Base-by-base conservation (phyloP, 2,888 invertebrate species). In the Megaustenia siamemsis region DNA sequence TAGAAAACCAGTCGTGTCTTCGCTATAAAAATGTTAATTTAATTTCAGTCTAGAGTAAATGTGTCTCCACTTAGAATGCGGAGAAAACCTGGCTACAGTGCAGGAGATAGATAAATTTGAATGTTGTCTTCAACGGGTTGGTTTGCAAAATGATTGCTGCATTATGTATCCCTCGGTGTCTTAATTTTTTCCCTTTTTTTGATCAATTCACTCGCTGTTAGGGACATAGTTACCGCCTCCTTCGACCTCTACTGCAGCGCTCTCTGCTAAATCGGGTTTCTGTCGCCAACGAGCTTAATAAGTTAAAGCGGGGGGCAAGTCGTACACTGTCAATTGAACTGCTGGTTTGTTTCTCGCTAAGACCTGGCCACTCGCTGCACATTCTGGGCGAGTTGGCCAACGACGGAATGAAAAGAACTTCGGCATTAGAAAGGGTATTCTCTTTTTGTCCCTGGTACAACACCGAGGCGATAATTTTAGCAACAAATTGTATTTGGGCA, bases 271-370 rank as follows among this genome's bases (percentile, higher is more conserved):
- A 45, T 32, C 32, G 73, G 49, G 45, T 32, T 28, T 18, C 49
- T 45, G 73, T 73, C 73, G 49, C 49, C 28, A 49, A 49, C 32
- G 15, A 32, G 45, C 73, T 5, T 35, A n/a, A n/a, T n/a, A n/a
- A n/a, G n/a, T n/a, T n/a, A n/a, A n/a, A n/a, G n/a, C n/a, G n/a
- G n/a, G n/a, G 8, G 40, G 5, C 69, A 32, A 43, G 73, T 32
- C 49, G 73, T 49, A 18, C 49, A 49, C 45, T 73, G 28, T 73
- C 73, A 68, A 35, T 60, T 60, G n/a, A 71, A 71, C 43, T 43
- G n/a, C n/a, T 71, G 71, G 71, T 71, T 71, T 18, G 40, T 71
- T 43, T 71, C 43, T 10, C 43, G 32, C 10, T 8, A 28, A 63
- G 63, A 63, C 63, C 63, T 10, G 32, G 28, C 32, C 28, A 63